A percentile compares a stretch with the other conserved stretches of the same genome.
Conservation (phyloP, 1,140 invertebrate genomes). For the Drosophila pruinosa region DNA sequence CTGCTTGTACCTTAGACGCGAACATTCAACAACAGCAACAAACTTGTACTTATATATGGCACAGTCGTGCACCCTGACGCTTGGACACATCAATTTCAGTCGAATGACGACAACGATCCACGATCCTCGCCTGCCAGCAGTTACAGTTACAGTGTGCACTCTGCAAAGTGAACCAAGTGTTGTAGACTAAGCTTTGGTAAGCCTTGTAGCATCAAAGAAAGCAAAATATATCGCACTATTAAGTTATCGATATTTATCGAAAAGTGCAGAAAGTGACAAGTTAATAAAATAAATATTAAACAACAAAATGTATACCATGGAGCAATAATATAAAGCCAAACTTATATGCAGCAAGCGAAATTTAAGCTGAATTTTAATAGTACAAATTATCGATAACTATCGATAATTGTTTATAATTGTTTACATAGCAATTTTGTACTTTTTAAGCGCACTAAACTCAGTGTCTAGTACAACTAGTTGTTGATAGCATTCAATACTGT, state of each 20-base stretch:
- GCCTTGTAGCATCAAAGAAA: not conserved
- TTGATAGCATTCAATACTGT: no score
- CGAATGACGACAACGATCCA: conserved; percentile 1
- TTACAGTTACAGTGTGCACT: conserved; percentile 13
- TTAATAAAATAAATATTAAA: not conserved
- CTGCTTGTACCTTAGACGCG: conserved; percentile 16
- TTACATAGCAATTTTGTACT: not conserved
- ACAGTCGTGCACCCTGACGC: conserved; percentile 36
- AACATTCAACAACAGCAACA: conserved; percentile 1
- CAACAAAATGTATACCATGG: no score
- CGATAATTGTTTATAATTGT: no score
- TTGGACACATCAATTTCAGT: conserved; percentile 43
- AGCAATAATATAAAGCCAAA: no score
- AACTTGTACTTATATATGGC: conserved; percentile 39
- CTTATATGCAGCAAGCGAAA: not conserved
- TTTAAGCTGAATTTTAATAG: not conserved
- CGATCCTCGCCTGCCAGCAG: not conserved
- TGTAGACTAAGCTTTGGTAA: not conserved
- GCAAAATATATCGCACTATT: not conserved
- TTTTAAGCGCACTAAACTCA: not conserved
- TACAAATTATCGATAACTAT: not conserved
- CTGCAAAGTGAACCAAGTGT: not conserved
- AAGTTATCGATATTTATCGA: conserved; percentile 2
- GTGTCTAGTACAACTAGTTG: no score
- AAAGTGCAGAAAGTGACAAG: not conserved